Percentiles rank a stretch among this genome's conserved stretches.
phyloP scores from a whole-genome alignment of 2,797 vertebrate species.

The Bucorvus abyssinicus region DNA sequence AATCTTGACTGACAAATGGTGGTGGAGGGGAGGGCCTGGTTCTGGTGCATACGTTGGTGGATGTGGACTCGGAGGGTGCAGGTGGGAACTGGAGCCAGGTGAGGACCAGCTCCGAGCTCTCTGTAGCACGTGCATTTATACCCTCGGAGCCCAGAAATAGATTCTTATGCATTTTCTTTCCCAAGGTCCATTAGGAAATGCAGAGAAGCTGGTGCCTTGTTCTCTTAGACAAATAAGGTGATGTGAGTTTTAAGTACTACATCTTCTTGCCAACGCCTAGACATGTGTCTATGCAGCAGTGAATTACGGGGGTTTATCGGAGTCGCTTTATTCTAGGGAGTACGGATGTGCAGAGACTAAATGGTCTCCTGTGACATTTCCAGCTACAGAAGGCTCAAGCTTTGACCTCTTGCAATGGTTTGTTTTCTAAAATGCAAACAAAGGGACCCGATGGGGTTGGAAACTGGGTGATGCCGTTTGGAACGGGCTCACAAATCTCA shows the following conservation, averaged over 20 bases:
- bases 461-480: not conserved
- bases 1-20: not conserved
- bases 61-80: accelerated
- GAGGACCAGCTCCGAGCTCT: not conserved
- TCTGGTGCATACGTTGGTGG: accelerated
- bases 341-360: not conserved
- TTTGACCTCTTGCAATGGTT: not conserved
- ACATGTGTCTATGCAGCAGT: not conserved
- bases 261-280: not conserved
- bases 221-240: not conserved
- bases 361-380: conserved; percentile 20
- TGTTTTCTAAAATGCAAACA: not conserved
- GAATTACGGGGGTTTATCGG: not conserved
- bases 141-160: not conserved
- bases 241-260: not conserved
- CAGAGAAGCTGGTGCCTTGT: not conserved
- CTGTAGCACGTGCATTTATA: accelerated
- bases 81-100: not conserved
- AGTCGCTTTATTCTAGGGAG: not conserved
- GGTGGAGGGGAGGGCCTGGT: not conserved
- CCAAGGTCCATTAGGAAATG: not conserved
- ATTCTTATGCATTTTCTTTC: not conserved
- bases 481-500: not conserved
- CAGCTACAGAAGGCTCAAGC: not conserved
- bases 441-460: not conserved